phyloP scores from a whole-genome alignment of 2,797 vertebrate genomes.

The Microctenopoma lineatum region DNA sequence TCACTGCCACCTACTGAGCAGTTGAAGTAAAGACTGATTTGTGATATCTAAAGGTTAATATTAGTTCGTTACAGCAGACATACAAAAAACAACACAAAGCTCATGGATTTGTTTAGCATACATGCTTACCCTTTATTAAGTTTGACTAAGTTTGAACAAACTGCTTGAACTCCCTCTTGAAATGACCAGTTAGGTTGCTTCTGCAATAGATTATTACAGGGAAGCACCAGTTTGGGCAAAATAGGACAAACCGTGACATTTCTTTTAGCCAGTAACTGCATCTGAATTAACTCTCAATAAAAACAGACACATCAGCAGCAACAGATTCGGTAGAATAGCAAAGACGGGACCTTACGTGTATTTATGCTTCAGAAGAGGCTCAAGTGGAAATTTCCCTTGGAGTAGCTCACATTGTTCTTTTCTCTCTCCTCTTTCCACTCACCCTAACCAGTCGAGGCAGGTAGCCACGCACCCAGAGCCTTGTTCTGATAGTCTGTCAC shows the following conservation, averaged over 20 bases:
- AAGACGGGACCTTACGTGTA: slow-evolving; percentile 2
- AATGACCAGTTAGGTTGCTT: no score
- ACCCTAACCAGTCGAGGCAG: no score
- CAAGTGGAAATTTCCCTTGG: slow-evolving; percentile 4
- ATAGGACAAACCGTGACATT: slow-evolving; percentile 6
- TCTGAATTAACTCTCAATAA: slow-evolving; percentile 51
- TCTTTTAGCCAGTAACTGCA: slow-evolving; percentile 13
- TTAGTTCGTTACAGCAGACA: no score
- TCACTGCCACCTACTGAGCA: slow-evolving; percentile 54
- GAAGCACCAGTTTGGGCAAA: not conserved
- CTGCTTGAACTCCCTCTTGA: not conserved
- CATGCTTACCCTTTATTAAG: no score
- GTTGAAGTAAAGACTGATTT: not conserved
- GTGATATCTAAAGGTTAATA: no score
- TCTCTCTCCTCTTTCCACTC: no score
- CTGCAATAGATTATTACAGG: not conserved
- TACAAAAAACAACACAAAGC: not conserved
- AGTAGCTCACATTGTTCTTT: not conserved
- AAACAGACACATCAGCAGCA: slow-evolving; percentile 39
- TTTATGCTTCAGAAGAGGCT: slow-evolving; percentile 19
- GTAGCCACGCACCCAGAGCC: no score
- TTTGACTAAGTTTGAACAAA: not conserved
- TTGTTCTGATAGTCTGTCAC: no score
- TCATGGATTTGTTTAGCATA: not conserved
- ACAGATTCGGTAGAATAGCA: slow-evolving; percentile 33